Conservation (phyloP, 2,888 invertebrate species). For the Dryomyza anilis region DNA sequence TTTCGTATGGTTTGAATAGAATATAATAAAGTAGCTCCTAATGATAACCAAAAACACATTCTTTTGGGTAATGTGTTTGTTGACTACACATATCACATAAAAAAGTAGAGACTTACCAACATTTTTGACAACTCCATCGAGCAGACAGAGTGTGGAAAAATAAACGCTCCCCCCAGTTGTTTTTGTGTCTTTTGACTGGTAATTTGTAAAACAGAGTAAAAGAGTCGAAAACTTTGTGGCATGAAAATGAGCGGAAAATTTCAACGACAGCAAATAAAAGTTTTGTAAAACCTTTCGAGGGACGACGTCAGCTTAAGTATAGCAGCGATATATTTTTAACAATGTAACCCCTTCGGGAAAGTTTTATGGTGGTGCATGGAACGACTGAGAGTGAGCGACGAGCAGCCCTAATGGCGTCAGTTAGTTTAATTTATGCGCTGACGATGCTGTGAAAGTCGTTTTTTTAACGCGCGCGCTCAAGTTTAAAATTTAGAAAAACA, state of each 20-base stretch:
- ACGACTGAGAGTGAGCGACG: conserved; percentile 49
- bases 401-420: conserved; percentile 54
- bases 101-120: too few species aligned
- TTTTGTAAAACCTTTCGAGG: conserved; percentile 32
- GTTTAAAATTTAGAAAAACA: conserved; percentile 13
- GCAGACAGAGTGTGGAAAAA: too few species aligned
- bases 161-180: too few species aligned
- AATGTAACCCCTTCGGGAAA: neutral
- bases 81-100: too few species aligned
- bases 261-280: conserved; percentile 39
- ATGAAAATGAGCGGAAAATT: conserved; percentile 37
- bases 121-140: too few species aligned
- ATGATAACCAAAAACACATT: too few species aligned
- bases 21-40: too few species aligned
- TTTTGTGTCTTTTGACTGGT: conserved; percentile 43
- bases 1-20: too few species aligned
- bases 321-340: too few species aligned
- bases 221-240: conserved; percentile 54
- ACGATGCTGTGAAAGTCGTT: conserved; percentile 33
- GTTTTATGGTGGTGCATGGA: conserved; percentile 35
- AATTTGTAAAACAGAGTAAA: conserved; percentile 55
- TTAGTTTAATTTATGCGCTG: conserved; percentile 52
- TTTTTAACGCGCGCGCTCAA: neutral
- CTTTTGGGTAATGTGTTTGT: too few species aligned
- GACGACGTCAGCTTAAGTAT: too few species aligned